Evolutionary conservation across 2,888 invertebrate genomes (phyloP).

Genomic region (Ichneumoninae sp.): DNA sequence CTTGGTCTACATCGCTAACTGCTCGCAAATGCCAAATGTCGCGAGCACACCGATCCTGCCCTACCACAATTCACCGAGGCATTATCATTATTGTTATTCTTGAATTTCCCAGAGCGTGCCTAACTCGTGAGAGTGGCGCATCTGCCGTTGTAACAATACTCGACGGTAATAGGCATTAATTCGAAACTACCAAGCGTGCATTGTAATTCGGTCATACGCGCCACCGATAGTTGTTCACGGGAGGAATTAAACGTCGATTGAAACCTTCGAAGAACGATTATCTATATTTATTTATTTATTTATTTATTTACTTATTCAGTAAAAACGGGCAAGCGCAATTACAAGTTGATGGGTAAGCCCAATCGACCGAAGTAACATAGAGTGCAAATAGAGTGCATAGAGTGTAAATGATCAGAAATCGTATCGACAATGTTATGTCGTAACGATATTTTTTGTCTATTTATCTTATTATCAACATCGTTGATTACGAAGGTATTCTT

Average conservation of each 20-base stretch:
- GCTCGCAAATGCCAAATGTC: conserved; percentile 36
- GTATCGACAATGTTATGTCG: too few relatives aligned
- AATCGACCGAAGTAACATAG: too few relatives aligned
- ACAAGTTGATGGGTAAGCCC: too few relatives aligned
- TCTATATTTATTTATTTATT: neutral
- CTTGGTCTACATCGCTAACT: conserved; percentile 31
- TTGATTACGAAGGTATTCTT: too few relatives aligned
- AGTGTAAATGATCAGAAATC: too few relatives aligned
- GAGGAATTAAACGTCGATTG: neutral
- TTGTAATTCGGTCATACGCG: neutral
- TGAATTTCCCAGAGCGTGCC: neutral
- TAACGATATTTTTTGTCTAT: too few relatives aligned
- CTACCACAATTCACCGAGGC: conserved; percentile 32
- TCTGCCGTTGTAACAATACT: conserved; percentile 7
- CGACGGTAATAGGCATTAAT: neutral
- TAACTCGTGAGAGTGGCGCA: neutral
- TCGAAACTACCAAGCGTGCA: neutral
- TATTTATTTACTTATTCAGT: neutral
- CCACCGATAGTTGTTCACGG: neutral
- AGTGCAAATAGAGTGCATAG: too few relatives aligned
- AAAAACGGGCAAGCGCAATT: too few relatives aligned
- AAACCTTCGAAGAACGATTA: neutral
- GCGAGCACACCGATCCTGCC: conserved; percentile 23
- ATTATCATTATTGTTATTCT: conserved; percentile 37
- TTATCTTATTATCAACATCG: too few relatives aligned